Conservation (phyloP, 2,797 vertebrate genomes). For the Delichon dasypus region DNA sequence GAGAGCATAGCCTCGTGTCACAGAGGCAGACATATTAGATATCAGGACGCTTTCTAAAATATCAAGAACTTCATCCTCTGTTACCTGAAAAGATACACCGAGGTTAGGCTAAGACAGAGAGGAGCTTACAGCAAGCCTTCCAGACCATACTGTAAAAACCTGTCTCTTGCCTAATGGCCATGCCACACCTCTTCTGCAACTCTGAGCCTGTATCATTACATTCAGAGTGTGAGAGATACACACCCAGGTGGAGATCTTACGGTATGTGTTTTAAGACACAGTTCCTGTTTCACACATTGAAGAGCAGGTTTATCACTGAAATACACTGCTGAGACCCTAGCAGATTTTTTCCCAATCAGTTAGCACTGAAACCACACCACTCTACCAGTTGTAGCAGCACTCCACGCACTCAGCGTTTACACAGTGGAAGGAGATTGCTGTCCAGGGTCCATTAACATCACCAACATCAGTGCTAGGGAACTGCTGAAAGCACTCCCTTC, state of each 20-base stretch:
- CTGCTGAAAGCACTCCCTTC: background rate
- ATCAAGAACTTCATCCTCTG: slow-evolving; percentile 97
- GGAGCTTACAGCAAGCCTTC: background rate
- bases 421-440: background rate
- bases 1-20: slow-evolving; percentile 94
- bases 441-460: background rate
- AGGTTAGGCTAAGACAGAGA: background rate
- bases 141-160: background rate
- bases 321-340: background rate
- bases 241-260: background rate
- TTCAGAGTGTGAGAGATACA: background rate
- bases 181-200: background rate
- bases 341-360: background rate
- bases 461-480: background rate
- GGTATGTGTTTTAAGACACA: background rate
- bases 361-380: background rate
- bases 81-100: slow-evolving; percentile 80
- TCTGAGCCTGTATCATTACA: background rate
- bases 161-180: background rate
- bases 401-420: background rate
- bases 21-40: slow-evolving; percentile 94
- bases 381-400: background rate
- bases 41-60: slow-evolving; percentile 95
- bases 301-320: background rate
- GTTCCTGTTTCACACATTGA: background rate